Percentiles rank a stretch among this genome's conserved stretches.
These are phyloP conservation scores for Muscicapa striata DNA, from an alignment of 2,797 vertebrate genomes.

Conservation along the genomic window DNA sequence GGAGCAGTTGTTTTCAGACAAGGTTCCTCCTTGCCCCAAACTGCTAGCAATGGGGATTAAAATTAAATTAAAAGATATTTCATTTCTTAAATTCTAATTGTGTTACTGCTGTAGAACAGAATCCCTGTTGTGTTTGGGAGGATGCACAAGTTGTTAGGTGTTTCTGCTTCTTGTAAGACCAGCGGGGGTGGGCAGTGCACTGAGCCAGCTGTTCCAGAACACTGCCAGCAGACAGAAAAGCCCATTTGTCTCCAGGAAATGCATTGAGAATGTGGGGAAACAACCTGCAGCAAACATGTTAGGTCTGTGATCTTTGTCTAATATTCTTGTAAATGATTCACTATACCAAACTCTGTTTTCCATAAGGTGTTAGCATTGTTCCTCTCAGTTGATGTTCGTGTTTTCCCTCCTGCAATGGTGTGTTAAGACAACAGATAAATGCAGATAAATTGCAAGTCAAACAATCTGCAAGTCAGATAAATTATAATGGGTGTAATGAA, in stretches of 20 bases:
- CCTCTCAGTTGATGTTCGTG: not conserved
- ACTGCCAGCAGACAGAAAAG: not conserved
- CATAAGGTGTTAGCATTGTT: not conserved
- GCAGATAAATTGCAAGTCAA: not conserved
- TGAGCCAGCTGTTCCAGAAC: not conserved
- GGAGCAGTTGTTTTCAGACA: not conserved
- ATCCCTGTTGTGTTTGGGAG: not conserved
- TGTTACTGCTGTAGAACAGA: not conserved
- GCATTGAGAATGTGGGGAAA: fast-evolving
- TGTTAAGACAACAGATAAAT: not conserved
- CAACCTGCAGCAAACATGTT: not conserved
- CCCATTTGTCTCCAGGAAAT: not conserved
- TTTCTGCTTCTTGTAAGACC: not conserved
- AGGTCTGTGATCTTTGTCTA: not conserved
- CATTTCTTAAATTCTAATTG: not conserved
- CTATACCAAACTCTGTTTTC: not conserved
- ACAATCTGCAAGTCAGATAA: not conserved
- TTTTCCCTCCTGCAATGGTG: not conserved
- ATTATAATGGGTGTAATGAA: not conserved
- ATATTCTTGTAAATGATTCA: not conserved
- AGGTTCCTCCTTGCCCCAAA: not conserved
- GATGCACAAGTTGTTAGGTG: not conserved
- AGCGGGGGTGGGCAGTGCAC: fast-evolving
- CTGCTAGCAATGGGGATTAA: not conserved
- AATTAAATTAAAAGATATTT: not conserved